These are phyloP conservation scores for Chelmon rostratus DNA, from an alignment of 2,797 vertebrate genomes.

Conservation along the genomic window DNA sequence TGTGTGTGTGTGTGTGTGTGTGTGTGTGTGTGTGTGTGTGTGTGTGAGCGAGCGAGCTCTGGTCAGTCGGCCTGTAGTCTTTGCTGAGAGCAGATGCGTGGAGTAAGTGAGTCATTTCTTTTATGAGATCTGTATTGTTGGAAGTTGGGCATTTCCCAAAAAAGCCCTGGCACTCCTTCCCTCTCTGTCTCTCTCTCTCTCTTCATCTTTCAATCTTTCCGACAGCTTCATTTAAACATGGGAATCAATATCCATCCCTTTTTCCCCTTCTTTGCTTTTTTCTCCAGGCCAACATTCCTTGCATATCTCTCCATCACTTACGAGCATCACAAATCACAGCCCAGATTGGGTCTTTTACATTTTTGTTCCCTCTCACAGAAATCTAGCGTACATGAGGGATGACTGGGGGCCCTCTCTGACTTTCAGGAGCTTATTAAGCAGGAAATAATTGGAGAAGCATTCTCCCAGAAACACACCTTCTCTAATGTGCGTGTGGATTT, in stretches of 20 bases:
- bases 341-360: conserved; percentile 69
- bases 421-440: conserved; percentile 67
- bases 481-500: conserved; percentile 41
- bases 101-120: conserved; percentile 75
- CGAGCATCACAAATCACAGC: conserved; percentile 75
- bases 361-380: conserved; percentile 61
- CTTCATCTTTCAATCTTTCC: conserved; percentile 49
- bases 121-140: conserved; percentile 68
- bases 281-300: conserved; percentile 59
- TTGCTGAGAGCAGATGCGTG: conserved; percentile 50
- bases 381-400: conserved; percentile 61
- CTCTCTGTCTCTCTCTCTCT: conserved; percentile 27
- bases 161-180: conserved; percentile 27
- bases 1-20: conserved; percentile 20
- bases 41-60: conserved; percentile 18
- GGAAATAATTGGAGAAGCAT: conserved; percentile 66
- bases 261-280: conserved; percentile 51
- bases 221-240: conserved; percentile 68
- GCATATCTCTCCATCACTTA: conserved; percentile 71
- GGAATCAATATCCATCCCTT: conserved; percentile 71
- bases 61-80: conserved; percentile 52
- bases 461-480: conserved; percentile 58
- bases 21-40: conserved; percentile 7
- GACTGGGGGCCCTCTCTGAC: conserved; percentile 58
- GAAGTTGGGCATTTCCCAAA: conserved; percentile 63